Evolutionary conservation across 2,888 invertebrate species (phyloP).

Genomic region (Hyles lineata): DNA sequence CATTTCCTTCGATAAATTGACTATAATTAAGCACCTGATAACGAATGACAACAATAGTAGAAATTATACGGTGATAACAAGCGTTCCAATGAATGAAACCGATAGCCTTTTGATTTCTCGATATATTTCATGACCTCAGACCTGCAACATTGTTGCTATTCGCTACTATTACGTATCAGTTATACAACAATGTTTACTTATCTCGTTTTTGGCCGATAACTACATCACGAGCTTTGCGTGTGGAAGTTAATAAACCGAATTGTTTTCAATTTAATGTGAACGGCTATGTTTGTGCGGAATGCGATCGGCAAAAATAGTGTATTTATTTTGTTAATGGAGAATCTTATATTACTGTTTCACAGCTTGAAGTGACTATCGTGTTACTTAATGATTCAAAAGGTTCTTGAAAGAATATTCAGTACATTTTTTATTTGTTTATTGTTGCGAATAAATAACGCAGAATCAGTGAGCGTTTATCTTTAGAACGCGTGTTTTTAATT

Average conservation of each 20-base stretch:
- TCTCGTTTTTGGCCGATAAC: neutral
- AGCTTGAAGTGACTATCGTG: too few relatives aligned
- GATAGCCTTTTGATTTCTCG: neutral
- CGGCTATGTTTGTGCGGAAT: too few relatives aligned
- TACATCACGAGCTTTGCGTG: neutral
- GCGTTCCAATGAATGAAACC: slow-evolving; percentile 14
- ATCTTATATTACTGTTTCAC: too few relatives aligned
- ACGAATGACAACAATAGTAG: slow-evolving; percentile 16
- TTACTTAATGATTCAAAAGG: too few relatives aligned
- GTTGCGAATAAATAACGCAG: too few relatives aligned
- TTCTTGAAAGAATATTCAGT: too few relatives aligned
- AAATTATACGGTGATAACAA: slow-evolving; percentile 14
- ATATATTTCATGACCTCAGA: neutral
- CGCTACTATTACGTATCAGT: neutral
- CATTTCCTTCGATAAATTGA: slow-evolving; percentile 28
- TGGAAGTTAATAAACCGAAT: neutral
- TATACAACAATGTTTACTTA: neutral
- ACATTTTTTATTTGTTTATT: too few relatives aligned
- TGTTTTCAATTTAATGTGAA: too few relatives aligned
- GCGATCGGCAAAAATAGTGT: too few relatives aligned
- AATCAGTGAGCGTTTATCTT: too few relatives aligned
- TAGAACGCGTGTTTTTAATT: too few relatives aligned
- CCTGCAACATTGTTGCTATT: slow-evolving; percentile 11
- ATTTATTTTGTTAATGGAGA: too few relatives aligned
- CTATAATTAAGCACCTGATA: slow-evolving; percentile 25